Base-by-base conservation (phyloP, 2,888 invertebrate species). In the Ectemnius cavifrons region DNA sequence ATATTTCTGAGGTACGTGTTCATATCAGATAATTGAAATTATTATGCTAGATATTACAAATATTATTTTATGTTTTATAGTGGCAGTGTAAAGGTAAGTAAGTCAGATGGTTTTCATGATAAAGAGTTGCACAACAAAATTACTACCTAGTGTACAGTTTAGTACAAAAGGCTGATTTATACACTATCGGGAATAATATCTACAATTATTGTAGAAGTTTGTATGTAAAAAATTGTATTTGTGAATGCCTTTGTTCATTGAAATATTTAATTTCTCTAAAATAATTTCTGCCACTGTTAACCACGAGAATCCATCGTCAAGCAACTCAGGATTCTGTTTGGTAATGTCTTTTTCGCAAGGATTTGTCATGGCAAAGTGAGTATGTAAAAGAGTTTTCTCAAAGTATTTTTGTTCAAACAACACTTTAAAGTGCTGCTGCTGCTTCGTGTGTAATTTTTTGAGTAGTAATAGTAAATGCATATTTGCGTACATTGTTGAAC, bases 81-180 rank as follows among this genome's bases (percentile, higher is more conserved):
- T 87, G 90, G 90, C 90, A 90, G 90, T 90, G 90, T 88, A 84
- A 84, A 89, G 86, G 84, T 89, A 81, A 82, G 80, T 85, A 87
- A 87, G 88, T 87, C 87, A 82, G 81, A 78, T 67, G 71, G 70
- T 73, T 67, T 16, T 80, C 78, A 84, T 52, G 63, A 78, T 67
- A 81, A 69, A 79, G 74, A 73, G 66, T 71, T 45, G 67, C 70
- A 73, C 69, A 65, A 68, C 75, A 69, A 74, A 78, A 65, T 78
- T 66, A 73, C 47, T 56, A 67, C 61, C 63, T 74, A 52, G 71
- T 75, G 71, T 81, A 87, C 81, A 85, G 83, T 84, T 85, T 82
- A 69, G 77, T 88, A 88, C 80, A 86, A 86, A 88, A 84, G 63
- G 67, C 80, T 73, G 66, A 76, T 75, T 77, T 83, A 80, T 73